Evolutionary conservation across 2,888 invertebrate species (phyloP).

Genomic region (Andrena camellia): DNA sequence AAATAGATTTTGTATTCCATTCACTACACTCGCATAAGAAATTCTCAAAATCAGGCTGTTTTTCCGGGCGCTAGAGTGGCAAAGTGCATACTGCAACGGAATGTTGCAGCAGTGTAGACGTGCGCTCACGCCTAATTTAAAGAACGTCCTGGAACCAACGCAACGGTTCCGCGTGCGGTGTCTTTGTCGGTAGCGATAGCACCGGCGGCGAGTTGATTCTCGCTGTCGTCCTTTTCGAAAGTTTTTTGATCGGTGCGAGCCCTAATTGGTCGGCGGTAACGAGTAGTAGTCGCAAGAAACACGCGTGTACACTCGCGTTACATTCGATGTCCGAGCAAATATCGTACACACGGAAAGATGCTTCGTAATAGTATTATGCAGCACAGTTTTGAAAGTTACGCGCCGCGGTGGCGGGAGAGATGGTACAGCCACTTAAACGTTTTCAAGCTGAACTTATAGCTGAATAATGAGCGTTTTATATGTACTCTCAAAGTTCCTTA

Average conservation of each 20-base stretch:
- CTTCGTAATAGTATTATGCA: conserved; percentile 24
- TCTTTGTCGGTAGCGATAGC: conserved; percentile 11
- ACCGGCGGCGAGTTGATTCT: not conserved
- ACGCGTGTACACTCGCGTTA: not conserved
- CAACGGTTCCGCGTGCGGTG: not conserved
- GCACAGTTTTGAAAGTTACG: conserved; percentile 10
- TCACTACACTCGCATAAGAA: too few relatives aligned
- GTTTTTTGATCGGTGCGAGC: conserved; percentile 12
- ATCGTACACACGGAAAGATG: not conserved
- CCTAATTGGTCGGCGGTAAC: not conserved
- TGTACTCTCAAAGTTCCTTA: conserved; percentile 57
- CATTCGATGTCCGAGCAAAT: conserved; percentile 18
- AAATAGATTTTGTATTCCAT: too few relatives aligned
- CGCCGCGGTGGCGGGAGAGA: not conserved
- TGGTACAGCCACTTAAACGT: not conserved
- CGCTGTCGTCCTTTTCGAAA: conserved; percentile 17
- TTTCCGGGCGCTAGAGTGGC: too few relatives aligned
- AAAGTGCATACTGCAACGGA: not conserved
- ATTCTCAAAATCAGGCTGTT: too few relatives aligned
- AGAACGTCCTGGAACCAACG: conserved; percentile 39
- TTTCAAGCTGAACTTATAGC: conserved; percentile 12
- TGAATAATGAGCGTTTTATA: conserved; percentile 39
- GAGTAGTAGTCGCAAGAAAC: conserved; percentile 2
- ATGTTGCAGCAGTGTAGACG: conserved; percentile 4
- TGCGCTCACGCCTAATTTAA: conserved; percentile 32